A percentile compares a stretch with the other conserved stretches of the same genome.
Conservation (phyloP, 2,113 vertebrate species). For the Condylura cristata region DNA sequence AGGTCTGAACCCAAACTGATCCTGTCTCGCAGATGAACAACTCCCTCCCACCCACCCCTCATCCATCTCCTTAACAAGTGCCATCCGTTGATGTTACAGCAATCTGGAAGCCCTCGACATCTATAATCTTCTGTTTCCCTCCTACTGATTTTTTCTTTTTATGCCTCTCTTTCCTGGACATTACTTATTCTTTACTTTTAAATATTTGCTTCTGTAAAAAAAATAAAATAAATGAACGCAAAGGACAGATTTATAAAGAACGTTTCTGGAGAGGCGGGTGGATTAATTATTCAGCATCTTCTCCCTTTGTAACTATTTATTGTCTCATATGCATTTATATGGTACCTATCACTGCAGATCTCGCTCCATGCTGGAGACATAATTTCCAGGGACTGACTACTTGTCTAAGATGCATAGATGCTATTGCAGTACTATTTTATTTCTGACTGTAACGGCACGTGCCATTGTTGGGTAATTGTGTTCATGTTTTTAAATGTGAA, state of each 20-base stretch:
- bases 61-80: not conserved
- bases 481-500: slow-evolving; percentile 84
- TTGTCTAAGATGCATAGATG: slow-evolving; percentile 69
- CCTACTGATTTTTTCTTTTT: slow-evolving; percentile 52
- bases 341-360: slow-evolving; percentile 68
- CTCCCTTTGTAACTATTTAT: slow-evolving; percentile 79
- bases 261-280: slow-evolving; percentile 59
- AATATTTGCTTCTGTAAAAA: slow-evolving; percentile 75
- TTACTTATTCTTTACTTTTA: slow-evolving; percentile 80
- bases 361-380: slow-evolving; percentile 54
- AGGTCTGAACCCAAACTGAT: not conserved
- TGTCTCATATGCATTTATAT: slow-evolving; percentile 76
- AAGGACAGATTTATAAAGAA: slow-evolving; percentile 78
- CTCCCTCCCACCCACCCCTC: not conserved
- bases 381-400: slow-evolving; percentile 67
- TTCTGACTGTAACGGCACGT: slow-evolving; percentile 64
- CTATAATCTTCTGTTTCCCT: slow-evolving; percentile 52
- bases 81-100: accelerated
- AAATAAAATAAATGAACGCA: slow-evolving; percentile 49
- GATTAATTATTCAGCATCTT: slow-evolving; percentile 81
- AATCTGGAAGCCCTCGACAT: not conserved
- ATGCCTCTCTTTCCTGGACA: slow-evolving; percentile 50
- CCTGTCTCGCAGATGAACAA: not conserved
- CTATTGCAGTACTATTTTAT: slow-evolving; percentile 77
- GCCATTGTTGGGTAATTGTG: slow-evolving; percentile 76